phyloP scores from a whole-genome alignment of 2,797 vertebrate species.

The Phrynocephalus guinanensis region DNA sequence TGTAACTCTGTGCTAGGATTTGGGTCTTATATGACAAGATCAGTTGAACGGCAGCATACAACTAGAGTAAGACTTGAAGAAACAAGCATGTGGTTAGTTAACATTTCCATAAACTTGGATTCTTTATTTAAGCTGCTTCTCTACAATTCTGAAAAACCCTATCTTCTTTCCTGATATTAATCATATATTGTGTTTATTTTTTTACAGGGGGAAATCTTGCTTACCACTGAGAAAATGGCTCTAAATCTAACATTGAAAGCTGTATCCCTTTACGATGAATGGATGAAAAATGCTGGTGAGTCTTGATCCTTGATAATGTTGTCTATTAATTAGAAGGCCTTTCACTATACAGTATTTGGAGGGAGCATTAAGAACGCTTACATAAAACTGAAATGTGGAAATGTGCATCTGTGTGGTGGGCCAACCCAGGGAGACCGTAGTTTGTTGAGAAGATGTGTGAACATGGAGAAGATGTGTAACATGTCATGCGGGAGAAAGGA shows the following conservation, averaged over 20 bases:
- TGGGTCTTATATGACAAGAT: slow-evolving; percentile 27
- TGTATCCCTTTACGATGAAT: slow-evolving; percentile 86
- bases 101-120: neutral
- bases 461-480: neutral
- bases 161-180: slow-evolving; percentile 38
- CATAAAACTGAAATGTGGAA: neutral
- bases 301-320: slow-evolving; percentile 50
- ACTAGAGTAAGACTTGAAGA: slow-evolving; percentile 33
- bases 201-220: slow-evolving; percentile 54
- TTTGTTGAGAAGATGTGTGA: neutral
- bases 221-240: slow-evolving; percentile 83
- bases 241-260: slow-evolving; percentile 87
- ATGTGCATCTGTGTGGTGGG: neutral
- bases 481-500: neutral
- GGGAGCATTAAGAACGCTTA: slow-evolving; percentile 14
- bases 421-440: neutral
- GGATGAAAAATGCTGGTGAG: slow-evolving; percentile 92
- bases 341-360: neutral
- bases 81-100: slow-evolving; percentile 9
- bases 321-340: slow-evolving; percentile 24
- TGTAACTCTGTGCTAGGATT: slow-evolving; percentile 26
- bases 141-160: slow-evolving; percentile 2
- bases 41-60: neutral
- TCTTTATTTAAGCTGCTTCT: neutral
- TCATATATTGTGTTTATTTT: slow-evolving; percentile 11